Evolutionary conservation across 2,888 invertebrate genomes (phyloP).

Genomic region (Panzeria rudis): DNA sequence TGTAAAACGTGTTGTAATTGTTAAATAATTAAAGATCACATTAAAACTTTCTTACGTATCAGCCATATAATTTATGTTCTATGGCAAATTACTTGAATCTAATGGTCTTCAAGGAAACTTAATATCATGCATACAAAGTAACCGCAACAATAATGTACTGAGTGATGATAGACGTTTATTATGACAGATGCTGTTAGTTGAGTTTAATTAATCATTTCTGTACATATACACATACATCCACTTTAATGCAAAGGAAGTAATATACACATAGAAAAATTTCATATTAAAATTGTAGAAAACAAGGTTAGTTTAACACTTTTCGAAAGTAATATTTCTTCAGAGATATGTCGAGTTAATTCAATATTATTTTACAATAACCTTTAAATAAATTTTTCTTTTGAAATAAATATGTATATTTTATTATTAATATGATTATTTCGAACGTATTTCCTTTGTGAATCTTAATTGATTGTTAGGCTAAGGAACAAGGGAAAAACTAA

Average conservation of each 20-base stretch:
- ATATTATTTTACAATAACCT: no score
- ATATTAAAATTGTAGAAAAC: no score
- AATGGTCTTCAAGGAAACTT: conserved; percentile 9
- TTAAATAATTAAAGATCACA: conserved; percentile 27
- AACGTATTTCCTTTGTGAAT: no score
- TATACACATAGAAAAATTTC: not conserved
- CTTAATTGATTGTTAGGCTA: no score
- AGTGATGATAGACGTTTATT: conserved; percentile 38
- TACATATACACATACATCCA: not conserved
- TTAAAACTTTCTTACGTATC: not conserved
- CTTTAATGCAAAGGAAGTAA: not conserved
- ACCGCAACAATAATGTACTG: not conserved
- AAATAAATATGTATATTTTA: no score
- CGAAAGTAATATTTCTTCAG: no score
- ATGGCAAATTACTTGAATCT: not conserved
- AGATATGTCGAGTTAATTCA: no score
- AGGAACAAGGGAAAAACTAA: no score
- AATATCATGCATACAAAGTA: not conserved
- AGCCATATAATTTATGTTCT: not conserved
- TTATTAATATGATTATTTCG: no score
- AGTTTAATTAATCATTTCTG: conserved; percentile 10
- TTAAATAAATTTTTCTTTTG: no score
- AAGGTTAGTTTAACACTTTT: no score
- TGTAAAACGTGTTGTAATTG: not conserved
- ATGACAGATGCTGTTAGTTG: conserved; percentile 33